Conservation (phyloP, 2,888 invertebrate species). For the Plemyria rubiginata region DNA sequence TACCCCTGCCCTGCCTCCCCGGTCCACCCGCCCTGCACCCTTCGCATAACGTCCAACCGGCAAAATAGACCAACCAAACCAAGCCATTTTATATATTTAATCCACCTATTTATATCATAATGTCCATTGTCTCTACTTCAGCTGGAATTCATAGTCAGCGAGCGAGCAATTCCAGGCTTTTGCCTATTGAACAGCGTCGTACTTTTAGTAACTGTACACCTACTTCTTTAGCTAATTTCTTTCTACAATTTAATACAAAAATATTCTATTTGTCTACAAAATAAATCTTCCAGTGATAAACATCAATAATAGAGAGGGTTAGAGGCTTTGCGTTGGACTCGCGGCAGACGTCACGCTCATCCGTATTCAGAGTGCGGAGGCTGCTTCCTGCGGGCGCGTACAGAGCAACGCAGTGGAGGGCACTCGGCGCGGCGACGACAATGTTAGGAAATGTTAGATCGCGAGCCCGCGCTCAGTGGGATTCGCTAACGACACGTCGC, state of each 20-base stretch:
- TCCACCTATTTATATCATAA: slow-evolving; percentile 78
- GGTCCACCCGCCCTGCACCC: slow-evolving; percentile 78
- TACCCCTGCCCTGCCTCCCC: slow-evolving; percentile 68
- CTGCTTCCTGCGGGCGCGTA: slow-evolving; percentile 70
- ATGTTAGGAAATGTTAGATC: slow-evolving; percentile 30
- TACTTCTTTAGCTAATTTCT: neutral
- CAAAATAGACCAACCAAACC: slow-evolving; percentile 79
- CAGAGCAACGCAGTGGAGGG: slow-evolving; percentile 51
- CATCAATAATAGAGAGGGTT: slow-evolving; percentile 46
- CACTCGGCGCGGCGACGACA: slow-evolving; percentile 13
- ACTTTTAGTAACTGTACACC: neutral
- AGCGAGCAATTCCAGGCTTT: slow-evolving; percentile 62
- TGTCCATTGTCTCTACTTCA: slow-evolving; percentile 77
- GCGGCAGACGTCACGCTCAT: slow-evolving; percentile 72
- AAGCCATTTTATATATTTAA: slow-evolving; percentile 74
- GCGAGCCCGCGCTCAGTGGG: slow-evolving; percentile 44
- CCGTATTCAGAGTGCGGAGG: slow-evolving; percentile 76
- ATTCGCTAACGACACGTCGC: slow-evolving; percentile 73
- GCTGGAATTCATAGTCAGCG: slow-evolving; percentile 72
- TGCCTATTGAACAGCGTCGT: slow-evolving; percentile 54
- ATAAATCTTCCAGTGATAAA: slow-evolving; percentile 56
- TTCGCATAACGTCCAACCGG: slow-evolving; percentile 73
- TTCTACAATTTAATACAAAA: slow-evolving; percentile 28
- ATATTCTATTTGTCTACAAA: slow-evolving; percentile 29
- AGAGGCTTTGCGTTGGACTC: slow-evolving; percentile 49